Percentiles rank a stretch among this genome's conserved stretches.
Evolutionary conservation across 2,797 vertebrate genomes (phyloP).

Genomic region (Taenioides sp.): DNA sequence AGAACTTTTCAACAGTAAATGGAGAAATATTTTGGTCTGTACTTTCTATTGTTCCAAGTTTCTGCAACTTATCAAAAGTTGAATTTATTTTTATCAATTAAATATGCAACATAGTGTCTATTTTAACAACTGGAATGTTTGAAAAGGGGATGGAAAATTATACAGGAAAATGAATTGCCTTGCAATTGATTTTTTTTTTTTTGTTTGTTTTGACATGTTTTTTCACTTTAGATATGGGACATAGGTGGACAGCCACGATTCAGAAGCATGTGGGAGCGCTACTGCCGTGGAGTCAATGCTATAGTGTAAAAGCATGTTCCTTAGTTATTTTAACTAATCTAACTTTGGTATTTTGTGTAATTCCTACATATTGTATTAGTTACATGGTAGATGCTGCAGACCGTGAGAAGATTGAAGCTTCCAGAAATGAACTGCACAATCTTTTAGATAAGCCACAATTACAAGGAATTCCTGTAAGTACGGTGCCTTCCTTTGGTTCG

Average conservation of each 20-base stretch:
- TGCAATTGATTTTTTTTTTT: not conserved
- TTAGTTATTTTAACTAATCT: not conserved
- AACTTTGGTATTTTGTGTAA: not conserved
- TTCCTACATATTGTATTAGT: slow-evolving; percentile 62
- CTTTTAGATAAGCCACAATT: slow-evolving; percentile 97
- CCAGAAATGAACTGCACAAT: slow-evolving; percentile 96
- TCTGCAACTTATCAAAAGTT: not conserved
- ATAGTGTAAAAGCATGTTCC: slow-evolving; percentile 85
- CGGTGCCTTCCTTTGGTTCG: not conserved
- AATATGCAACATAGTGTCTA: too few species aligned
- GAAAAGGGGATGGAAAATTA: too few species aligned
- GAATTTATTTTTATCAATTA: too few species aligned
- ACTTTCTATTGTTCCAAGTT: not conserved
- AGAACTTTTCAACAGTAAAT: not conserved
- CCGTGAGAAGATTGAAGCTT: slow-evolving; percentile 96
- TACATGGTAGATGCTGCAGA: slow-evolving; percentile 99
- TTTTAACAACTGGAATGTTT: too few species aligned
- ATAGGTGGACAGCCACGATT: slow-evolving; percentile 96
- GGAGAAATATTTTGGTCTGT: not conserved
- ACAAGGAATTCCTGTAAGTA: slow-evolving; percentile 95
- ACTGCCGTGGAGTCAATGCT: slow-evolving; percentile 95
- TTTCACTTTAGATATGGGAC: slow-evolving; percentile 88
- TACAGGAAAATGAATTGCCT: not conserved
- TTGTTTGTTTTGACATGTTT: not conserved
- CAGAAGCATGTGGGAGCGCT: slow-evolving; percentile 99